Evolutionary conservation across 1,140 invertebrate genomes (phyloP), one percentile per base, ranked within the genome.

Genomic region (Eubasilissa regina): DNA sequence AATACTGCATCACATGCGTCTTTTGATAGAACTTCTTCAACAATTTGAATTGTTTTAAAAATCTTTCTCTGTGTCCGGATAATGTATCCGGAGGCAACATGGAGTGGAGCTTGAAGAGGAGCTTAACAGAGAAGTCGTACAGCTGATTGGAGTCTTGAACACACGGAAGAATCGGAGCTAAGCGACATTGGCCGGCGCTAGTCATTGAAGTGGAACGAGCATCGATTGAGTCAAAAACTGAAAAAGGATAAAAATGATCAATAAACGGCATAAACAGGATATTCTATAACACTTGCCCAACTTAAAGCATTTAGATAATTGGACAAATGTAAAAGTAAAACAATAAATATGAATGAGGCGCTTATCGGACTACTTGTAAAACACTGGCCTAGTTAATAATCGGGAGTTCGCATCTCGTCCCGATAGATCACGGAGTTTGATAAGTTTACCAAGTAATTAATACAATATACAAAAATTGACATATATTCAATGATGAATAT

Each of bases 121-220:
- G 93, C 87, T 98, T 97, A 10, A 99, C 98, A 82, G 95, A 95
- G 85, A 96, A 97, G 90, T 99, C 98, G 86, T 99, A 99, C 0
- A 99, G 90, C 81, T 96, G 95, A 83, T 96, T 97, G 0, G 98
- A 97, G 88, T 99, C 98, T 89, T 98, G 96, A 82, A 99, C 99
- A 85, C 98, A 98, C n/a, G 97, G 94, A 81, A 99, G 98, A 8
- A 99, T 89, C 11, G 98, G 98, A 15, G 97, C 96, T 64, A 99
- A 90, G 76, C 98, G 91, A 88, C 98, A 99, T 88, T 99, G 98
- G 3, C 98, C 98, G 79, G 95, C 94, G 70, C 93, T 95, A 0
- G 97, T 99, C 97, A 99, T 99, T 4, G 98, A 99, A 11, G 97
- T 95, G 62, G 95, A 92, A 1, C 96, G 96, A 88, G 95, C 94